These are phyloP conservation scores for Parnassius smintheus DNA, from an alignment of 2,888 invertebrate species.

Conservation along the genomic window DNA sequence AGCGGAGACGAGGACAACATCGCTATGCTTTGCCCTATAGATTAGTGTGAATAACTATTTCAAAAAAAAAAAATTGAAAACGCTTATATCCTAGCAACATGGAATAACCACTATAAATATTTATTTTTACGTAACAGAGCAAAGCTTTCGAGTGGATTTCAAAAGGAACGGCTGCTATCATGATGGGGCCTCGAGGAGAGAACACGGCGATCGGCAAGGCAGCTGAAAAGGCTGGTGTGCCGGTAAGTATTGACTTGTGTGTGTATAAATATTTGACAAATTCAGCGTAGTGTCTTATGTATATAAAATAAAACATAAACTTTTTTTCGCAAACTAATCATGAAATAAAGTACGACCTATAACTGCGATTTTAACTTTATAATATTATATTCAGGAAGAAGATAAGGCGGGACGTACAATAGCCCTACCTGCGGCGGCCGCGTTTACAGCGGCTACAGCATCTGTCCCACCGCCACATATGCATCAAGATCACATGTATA, in stretches of 20 bases:
- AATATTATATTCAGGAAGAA: conserved; percentile 43
- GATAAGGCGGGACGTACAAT: conserved; percentile 63
- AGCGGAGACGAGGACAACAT: too few species aligned
- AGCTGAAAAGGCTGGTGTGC: conserved; percentile 54
- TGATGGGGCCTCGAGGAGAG: conserved; percentile 71
- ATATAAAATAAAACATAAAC: background rate
- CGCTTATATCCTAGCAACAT: too few species aligned
- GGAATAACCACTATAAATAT: background rate
- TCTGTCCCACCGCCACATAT: conserved; percentile 65
- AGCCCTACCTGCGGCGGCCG: conserved; percentile 63
- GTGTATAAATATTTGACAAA: too few species aligned
- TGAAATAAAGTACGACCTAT: background rate
- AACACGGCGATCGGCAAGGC: conserved; percentile 65
- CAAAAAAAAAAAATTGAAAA: too few species aligned
- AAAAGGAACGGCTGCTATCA: conserved; percentile 63
- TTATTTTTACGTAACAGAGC: conserved; percentile 43
- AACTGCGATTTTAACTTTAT: too few species aligned
- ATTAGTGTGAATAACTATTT: too few species aligned
- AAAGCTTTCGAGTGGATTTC: conserved; percentile 67
- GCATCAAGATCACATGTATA: conserved; percentile 74
- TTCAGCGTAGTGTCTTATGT: background rate
- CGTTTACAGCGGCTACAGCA: conserved; percentile 59
- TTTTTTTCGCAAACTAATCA: background rate
- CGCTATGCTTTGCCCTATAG: too few species aligned
- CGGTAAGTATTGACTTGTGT: conserved; percentile 41